Conservation (phyloP, 2,113 vertebrate genomes). For the Centropus bengalensis region DNA sequence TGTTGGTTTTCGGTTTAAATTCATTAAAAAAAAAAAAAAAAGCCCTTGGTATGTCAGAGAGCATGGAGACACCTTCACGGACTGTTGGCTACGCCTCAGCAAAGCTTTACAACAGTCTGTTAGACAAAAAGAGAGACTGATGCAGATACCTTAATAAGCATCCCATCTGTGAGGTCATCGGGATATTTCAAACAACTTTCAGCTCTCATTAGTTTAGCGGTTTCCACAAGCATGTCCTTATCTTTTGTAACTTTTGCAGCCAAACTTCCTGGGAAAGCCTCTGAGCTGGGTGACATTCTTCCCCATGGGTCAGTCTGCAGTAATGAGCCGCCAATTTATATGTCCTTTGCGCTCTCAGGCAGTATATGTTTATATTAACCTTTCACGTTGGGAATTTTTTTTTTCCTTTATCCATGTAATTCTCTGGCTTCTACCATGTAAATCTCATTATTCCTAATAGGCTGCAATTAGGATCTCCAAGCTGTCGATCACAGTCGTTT, state of each 20-base stretch:
- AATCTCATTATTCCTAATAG: slow-evolving; percentile 85
- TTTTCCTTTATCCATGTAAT: slow-evolving; percentile 71
- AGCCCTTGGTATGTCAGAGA: slow-evolving; percentile 85
- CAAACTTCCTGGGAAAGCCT: slow-evolving; percentile 84
- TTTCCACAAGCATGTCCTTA: slow-evolving; percentile 76
- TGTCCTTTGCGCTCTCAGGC: slow-evolving; percentile 73
- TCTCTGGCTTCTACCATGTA: slow-evolving; percentile 77
- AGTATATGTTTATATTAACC: slow-evolving; percentile 81
- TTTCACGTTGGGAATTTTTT: slow-evolving; percentile 78
- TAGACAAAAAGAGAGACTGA: slow-evolving; percentile 82
- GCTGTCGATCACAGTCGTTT: slow-evolving; percentile 65
- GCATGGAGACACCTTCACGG: slow-evolving; percentile 94
- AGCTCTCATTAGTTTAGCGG: slow-evolving; percentile 89
- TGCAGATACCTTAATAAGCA: slow-evolving; percentile 87
- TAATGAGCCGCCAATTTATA: slow-evolving; percentile 83
- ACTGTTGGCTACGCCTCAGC: slow-evolving; percentile 89
- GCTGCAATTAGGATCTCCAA: slow-evolving; percentile 83
- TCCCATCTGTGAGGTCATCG: slow-evolving; percentile 88
- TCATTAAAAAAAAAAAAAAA: slow-evolving; percentile 71
- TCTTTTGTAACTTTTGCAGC: slow-evolving; percentile 83
- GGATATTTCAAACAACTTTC: slow-evolving; percentile 83
- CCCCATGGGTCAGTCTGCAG: slow-evolving; percentile 80
- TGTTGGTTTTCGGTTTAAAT: slow-evolving; percentile 74
- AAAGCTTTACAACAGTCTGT: slow-evolving; percentile 82
- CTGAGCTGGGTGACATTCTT: slow-evolving; percentile 79